Evolutionary conservation across 1,140 invertebrate species (phyloP).

Genomic region (Branchinecta lynchi): DNA sequence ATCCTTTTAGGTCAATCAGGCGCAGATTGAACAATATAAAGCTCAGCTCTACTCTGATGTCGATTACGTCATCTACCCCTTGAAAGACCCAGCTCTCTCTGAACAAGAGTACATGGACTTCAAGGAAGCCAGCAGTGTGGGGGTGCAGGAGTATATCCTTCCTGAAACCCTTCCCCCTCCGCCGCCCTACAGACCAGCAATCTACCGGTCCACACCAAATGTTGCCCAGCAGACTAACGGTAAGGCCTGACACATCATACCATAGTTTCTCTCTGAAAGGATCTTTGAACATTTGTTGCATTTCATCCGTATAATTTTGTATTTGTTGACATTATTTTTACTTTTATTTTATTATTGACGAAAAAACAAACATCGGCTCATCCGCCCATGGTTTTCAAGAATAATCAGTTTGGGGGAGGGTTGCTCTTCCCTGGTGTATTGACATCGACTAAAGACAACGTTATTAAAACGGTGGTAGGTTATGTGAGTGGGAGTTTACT

Average conservation of each 20-base stretch:
- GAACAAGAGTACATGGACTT: conserved; percentile 77
- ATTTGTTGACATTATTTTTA: too few species aligned
- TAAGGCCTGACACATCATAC: background rate
- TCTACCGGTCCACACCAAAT: conserved; percentile 27
- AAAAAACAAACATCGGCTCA: too few species aligned
- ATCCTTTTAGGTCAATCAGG: conserved; percentile 43
- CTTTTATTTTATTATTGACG: too few species aligned
- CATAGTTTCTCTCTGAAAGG: too few species aligned
- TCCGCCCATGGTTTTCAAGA: too few species aligned
- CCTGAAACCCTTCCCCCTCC: conserved; percentile 44
- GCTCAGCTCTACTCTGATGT: conserved; percentile 73
- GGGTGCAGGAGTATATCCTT: conserved; percentile 26
- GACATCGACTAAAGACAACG: too few species aligned
- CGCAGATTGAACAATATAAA: conserved; percentile 64
- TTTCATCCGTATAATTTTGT: too few species aligned
- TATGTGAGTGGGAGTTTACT: too few species aligned
- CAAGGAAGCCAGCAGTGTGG: conserved; percentile 44
- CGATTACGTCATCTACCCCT: conserved; percentile 73
- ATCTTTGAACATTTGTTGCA: too few species aligned
- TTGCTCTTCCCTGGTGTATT: too few species aligned
- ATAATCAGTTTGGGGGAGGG: too few species aligned
- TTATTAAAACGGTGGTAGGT: too few species aligned
- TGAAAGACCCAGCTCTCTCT: conserved; percentile 69
- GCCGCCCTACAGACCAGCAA: conserved; percentile 30
- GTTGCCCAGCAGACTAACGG: conserved; percentile 3